Base-by-base conservation (phyloP, 2,797 vertebrate genomes). In the Momotus momota region DNA sequence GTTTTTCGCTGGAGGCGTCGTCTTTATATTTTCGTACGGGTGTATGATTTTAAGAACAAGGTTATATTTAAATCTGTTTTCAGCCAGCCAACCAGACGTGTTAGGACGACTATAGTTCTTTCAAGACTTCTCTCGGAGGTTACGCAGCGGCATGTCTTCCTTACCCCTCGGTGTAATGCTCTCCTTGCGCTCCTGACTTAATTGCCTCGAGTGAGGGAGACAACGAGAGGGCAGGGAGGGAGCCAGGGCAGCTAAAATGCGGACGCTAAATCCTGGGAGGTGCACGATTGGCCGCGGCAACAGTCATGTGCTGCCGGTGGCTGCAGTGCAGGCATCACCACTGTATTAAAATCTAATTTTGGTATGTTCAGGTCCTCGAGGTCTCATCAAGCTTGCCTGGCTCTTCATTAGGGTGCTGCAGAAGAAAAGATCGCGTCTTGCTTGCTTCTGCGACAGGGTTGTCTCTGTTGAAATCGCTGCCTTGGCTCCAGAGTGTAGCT, bases 191-290 rank as follows among this genome's bases (percentile, higher is more conserved):
- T 89, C 72, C 72, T 62, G 18, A 52, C 38, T 81, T 45, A 61
- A 75, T 25, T 78, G 11, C 12, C 43, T 22, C 2, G 9, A 60
- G 54, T 3, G 31, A 3, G 40, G 48, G 43, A 40, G 38, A 43
- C 0, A 1, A 25, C 0, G 1, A 19, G 46, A 49, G 57, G 57
- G 27, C 55, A 49, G 52, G 8, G 33, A 13, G 22, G 61, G 25
- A 54, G 33, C 15, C 31, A 22, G 70, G 38, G 26, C 12, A 19
- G 79, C 77, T 61, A 31, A 86, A 79, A 26, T 2, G 64, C 12
- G 40, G 45, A 9, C 27, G 29, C 9, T 22, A 9, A n/a, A 49
- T 52, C 21, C 8, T 27, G 40, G 38, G 33, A 41, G 31, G 14
- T 26, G 22, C 70, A n/a, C 71, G 78, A 25, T 6, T 20, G 10